A percentile compares a stretch with the other conserved stretches of the same genome.
phyloP scores from a whole-genome alignment of 2,113 vertebrate species.

The Mastomys coucha region DNA sequence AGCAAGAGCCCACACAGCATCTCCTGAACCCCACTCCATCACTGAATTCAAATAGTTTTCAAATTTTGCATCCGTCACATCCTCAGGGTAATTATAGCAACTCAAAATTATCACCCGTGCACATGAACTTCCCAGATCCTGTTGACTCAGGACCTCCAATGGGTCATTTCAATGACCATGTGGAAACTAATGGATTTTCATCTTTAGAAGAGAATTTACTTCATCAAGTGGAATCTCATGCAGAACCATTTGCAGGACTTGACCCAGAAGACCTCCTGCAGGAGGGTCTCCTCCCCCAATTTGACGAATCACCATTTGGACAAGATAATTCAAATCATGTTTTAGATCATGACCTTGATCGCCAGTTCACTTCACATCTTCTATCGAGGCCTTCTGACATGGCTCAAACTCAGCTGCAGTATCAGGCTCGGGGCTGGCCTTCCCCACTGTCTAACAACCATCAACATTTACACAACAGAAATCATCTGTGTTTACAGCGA shows the following conservation, averaged over 20 bases:
- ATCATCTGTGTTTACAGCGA: slow-evolving; percentile 79
- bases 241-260: slow-evolving; percentile 92
- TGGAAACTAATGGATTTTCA: slow-evolving; percentile 93
- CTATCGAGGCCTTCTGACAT: slow-evolving; percentile 81
- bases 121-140: slow-evolving; percentile 89
- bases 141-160: slow-evolving; percentile 89
- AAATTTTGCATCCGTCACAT: slow-evolving; percentile 90
- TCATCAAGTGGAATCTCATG: slow-evolving; percentile 91
- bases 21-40: slow-evolving; percentile 88
- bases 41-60: slow-evolving; percentile 92
- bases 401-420: slow-evolving; percentile 80
- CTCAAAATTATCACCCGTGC: slow-evolving; percentile 93
- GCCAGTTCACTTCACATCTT: slow-evolving; percentile 83
- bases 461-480: slow-evolving; percentile 85
- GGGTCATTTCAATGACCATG: slow-evolving; percentile 89
- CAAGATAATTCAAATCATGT: slow-evolving; percentile 90
- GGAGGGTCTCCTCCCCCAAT: slow-evolving; percentile 94
- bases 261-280: slow-evolving; percentile 94
- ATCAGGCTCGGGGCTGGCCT: slow-evolving; percentile 86
- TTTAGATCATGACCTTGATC: slow-evolving; percentile 88
- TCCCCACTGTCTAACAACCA: slow-evolving; percentile 85
- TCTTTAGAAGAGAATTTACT: slow-evolving; percentile 93
- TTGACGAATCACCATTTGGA: slow-evolving; percentile 92
- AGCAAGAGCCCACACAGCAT: slow-evolving; percentile 88
- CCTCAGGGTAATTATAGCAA: slow-evolving; percentile 92